These are phyloP conservation scores for Hirundo rustica DNA, from an alignment of 2,797 vertebrate species.

Conservation along the genomic window DNA sequence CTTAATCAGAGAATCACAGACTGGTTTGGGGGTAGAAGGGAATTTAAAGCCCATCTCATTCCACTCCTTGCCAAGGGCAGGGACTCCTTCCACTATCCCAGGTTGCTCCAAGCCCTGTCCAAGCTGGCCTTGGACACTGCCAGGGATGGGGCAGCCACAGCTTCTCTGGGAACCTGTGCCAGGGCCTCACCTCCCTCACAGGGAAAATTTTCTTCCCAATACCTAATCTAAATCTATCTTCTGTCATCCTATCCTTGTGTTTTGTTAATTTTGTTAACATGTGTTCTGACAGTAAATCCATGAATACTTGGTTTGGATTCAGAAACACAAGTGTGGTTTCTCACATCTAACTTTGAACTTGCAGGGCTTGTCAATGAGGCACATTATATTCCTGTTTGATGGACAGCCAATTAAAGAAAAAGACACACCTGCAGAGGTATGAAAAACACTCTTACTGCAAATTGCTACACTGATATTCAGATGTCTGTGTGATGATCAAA, in stretches of 20 bases:
- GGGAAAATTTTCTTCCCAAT: neutral
- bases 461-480: neutral
- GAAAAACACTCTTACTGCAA: neutral
- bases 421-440: conserved; percentile 92
- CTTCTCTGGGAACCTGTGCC: neutral
- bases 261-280: neutral
- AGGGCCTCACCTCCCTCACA: accelerated
- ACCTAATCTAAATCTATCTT: neutral
- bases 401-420: conserved; percentile 90
- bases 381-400: conserved; percentile 92
- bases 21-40: neutral
- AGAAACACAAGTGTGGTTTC: neutral
- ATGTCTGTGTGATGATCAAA: neutral
- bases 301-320: neutral
- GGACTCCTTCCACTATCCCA: neutral
- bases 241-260: neutral
- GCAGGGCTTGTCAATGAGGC: conserved; percentile 89
- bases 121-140: accelerated
- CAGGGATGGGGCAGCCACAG: neutral
- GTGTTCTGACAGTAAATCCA: neutral
- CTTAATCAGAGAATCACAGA: neutral
- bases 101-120: accelerated
- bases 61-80: neutral
- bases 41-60: neutral
- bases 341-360: neutral